A percentile compares a stretch with the other conserved stretches of the same genome.
These are phyloP conservation scores for Tiliacea aurago DNA, from an alignment of 2,888 invertebrate genomes.

Conservation along the genomic window DNA sequence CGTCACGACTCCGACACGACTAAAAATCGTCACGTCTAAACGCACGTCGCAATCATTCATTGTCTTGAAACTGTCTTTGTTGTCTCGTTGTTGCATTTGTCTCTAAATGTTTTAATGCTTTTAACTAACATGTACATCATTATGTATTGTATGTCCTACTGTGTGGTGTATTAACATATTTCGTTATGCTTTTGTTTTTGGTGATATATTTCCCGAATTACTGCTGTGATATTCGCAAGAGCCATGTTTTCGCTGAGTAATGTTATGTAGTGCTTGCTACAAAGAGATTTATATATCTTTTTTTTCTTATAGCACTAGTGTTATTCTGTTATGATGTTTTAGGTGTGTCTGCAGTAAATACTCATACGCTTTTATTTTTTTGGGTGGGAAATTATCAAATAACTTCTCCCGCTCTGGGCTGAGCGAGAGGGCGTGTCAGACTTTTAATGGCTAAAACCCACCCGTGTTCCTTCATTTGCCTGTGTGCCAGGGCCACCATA, in stretches of 20 bases:
- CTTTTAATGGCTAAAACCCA: too few relatives aligned
- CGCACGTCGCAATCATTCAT: slow-evolving; percentile 67
- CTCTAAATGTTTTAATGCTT: slow-evolving; percentile 67
- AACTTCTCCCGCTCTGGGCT: too few relatives aligned
- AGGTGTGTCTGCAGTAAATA: background rate
- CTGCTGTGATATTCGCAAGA: slow-evolving; percentile 33
- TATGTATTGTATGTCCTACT: slow-evolving; percentile 48
- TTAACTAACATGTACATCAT: slow-evolving; percentile 63
- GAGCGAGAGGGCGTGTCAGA: too few relatives aligned
- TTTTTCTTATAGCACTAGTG: background rate
- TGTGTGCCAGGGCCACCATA: too few relatives aligned
- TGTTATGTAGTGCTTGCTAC: slow-evolving; percentile 4
- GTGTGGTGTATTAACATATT: slow-evolving; percentile 45
- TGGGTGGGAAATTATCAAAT: too few relatives aligned
- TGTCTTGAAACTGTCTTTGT: slow-evolving; percentile 75
- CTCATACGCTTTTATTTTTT: too few relatives aligned
- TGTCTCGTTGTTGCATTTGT: slow-evolving; percentile 74
- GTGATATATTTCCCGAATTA: slow-evolving; percentile 46
- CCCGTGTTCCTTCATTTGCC: too few relatives aligned
- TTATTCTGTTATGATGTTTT: slow-evolving; percentile 15
- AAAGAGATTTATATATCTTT: slow-evolving; percentile 17
- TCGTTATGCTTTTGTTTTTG: slow-evolving; percentile 46
- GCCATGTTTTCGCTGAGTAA: slow-evolving; percentile 8
- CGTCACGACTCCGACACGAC: slow-evolving; percentile 53
- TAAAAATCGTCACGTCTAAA: slow-evolving; percentile 67